phyloP scores from a whole-genome alignment of 2,888 invertebrate genomes.

The Galeopsomyia nigrocyanea region DNA sequence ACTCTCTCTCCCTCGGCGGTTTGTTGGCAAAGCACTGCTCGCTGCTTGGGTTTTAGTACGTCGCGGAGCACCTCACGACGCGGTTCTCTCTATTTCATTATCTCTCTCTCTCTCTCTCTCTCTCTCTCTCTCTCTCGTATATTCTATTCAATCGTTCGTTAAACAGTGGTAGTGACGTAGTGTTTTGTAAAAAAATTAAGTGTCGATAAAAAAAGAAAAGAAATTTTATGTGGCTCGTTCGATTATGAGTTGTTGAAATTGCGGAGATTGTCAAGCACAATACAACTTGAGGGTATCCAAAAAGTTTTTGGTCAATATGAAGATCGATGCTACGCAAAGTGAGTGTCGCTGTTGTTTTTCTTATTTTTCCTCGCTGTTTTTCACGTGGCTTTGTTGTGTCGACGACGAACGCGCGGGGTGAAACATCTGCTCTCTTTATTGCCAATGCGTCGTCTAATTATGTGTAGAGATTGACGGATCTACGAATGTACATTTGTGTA shows the following conservation, averaged over 20 bases:
- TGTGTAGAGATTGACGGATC: too few relatives aligned
- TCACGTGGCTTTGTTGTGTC: slow-evolving; percentile 43
- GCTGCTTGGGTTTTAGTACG: slow-evolving; percentile 50
- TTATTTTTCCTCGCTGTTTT: neutral
- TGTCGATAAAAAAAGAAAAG: neutral
- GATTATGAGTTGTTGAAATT: too few relatives aligned
- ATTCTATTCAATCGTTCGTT: too few relatives aligned
- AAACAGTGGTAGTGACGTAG: too few relatives aligned
- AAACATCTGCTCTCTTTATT: too few relatives aligned
- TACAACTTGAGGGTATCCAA: too few relatives aligned
- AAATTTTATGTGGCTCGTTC: too few relatives aligned
- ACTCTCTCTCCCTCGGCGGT: slow-evolving; percentile 18
- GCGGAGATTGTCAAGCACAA: too few relatives aligned
- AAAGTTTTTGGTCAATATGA: slow-evolving; percentile 51
- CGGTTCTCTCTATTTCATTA: too few relatives aligned
- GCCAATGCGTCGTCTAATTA: too few relatives aligned
- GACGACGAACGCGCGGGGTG: neutral
- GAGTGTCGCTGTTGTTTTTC: slow-evolving; percentile 46
- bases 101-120: slow-evolving; percentile 9
- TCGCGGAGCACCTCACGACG: slow-evolving; percentile 50
- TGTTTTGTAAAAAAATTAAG: too few relatives aligned
- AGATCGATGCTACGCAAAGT: slow-evolving; percentile 57
- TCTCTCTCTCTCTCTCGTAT: neutral
- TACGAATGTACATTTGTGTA: too few relatives aligned
- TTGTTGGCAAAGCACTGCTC: neutral